A percentile compares a stretch with the other conserved stretches of the same genome.
These are phyloP conservation scores for Lycophotia porphyrea DNA, from an alignment of 2,888 invertebrate species.

Conservation along the genomic window DNA sequence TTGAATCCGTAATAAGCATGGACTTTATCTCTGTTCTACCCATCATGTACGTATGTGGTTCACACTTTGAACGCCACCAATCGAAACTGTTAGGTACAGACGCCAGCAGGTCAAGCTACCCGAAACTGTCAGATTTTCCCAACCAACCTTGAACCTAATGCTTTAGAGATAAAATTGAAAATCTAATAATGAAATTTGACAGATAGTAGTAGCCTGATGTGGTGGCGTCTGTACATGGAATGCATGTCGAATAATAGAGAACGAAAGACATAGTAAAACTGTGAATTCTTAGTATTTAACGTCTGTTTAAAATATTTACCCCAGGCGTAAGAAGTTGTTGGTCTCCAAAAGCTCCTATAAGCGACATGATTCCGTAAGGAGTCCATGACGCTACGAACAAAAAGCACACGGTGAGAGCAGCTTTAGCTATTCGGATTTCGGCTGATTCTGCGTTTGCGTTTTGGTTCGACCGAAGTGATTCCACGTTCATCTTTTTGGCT, in stretches of 20 bases:
- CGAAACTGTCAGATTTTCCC: too few species aligned
- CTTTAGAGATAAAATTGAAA: too few species aligned
- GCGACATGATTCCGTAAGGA: conserved; percentile 95
- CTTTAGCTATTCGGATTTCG: conserved; percentile 96
- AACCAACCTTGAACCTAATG: too few species aligned
- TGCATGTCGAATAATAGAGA: neutral
- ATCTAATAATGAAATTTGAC: too few species aligned
- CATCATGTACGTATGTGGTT: neutral
- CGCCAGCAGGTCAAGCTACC: too few species aligned
- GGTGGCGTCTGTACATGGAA: too few species aligned
- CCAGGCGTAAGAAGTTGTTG: conserved; percentile 93
- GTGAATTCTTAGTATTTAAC: neutral
- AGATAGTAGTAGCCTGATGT: too few species aligned
- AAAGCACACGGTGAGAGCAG: conserved; percentile 96
- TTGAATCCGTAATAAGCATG: neutral
- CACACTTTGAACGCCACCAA: neutral
- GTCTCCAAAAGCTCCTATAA: conserved; percentile 96
- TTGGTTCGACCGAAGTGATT: conserved; percentile 94
- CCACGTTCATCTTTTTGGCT: conserved; percentile 97
- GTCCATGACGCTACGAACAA: conserved; percentile 97
- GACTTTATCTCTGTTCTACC: neutral
- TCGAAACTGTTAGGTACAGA: neutral
- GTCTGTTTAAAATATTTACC: conserved; percentile 74
- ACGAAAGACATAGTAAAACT: neutral
- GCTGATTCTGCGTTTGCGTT: conserved; percentile 93